Evolutionary conservation across 1,140 invertebrate species (phyloP), one percentile per base, ranked within the genome.

Genomic region (Penaeus chinensis): DNA sequence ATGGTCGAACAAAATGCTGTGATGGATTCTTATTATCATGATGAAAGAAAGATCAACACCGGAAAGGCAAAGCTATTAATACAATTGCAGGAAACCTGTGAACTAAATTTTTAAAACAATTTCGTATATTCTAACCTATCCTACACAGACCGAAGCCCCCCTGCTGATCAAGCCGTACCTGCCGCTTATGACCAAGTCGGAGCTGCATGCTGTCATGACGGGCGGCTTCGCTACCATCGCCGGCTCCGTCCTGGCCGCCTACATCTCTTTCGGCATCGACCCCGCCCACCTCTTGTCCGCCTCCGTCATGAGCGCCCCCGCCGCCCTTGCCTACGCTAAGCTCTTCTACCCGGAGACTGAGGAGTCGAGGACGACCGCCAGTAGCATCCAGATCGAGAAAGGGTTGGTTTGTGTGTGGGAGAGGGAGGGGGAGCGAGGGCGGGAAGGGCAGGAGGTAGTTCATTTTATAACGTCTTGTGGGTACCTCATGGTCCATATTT

Each of bases 141-240:
- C 3, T 20, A 18, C 24, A 16, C 96, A 96, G 96, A 96, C 96
- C 62, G 98, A 99, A 93, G 95, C 96, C 24, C 96, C 97, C 0
- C 92, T 99, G 13, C 90, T 99, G 24, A 95, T 99, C 66, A 95
- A 95, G 91, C 97, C 97, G 0, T 99, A 97, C 90, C 92, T 99
- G 18, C 91, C 93, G 24, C 91, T 95, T 82, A 93, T 99, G 91
- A 99, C 98, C 0, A 93, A 94, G 69, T 98, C 97, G 0, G 98
- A 99, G 93, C 92, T 99, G 0, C 97, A 99, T 92, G 95, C 98
- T 1, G 94, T 99, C 22, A 97, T 99, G 96, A 95, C 96, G 8
- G 96, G 96, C 2, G 98, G 98, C 16, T 99, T 99, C 92, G 96
- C 98, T 0, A 98, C 98, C 16, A 97, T 99, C 27, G 97, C 98